A percentile compares a stretch with the other conserved stretches of the same genome.
These are phyloP conservation scores for Nymphicus hollandicus DNA, from an alignment of 2,113 vertebrate species.

Conservation along the genomic window DNA sequence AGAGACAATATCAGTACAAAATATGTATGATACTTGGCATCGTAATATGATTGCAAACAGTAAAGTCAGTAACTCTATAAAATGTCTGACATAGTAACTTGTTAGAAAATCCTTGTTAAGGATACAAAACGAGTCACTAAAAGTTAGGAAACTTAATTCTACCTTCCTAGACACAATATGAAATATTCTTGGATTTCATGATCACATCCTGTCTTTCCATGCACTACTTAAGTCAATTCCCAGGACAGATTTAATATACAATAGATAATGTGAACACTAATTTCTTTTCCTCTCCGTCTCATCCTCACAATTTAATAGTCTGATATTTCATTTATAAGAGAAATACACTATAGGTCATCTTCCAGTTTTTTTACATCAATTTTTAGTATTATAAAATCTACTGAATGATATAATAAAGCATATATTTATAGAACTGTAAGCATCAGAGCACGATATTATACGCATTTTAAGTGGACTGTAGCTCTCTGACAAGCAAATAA, in stretches of 20 bases:
- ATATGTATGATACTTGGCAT: not conserved
- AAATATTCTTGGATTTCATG: not conserved
- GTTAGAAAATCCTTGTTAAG: not conserved
- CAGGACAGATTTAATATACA: not conserved
- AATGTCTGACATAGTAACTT: not conserved
- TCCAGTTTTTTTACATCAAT: not conserved
- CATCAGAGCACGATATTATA: not conserved
- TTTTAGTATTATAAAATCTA: not conserved
- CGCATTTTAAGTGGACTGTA: not conserved
- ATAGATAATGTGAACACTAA: not conserved
- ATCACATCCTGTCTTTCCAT: not conserved
- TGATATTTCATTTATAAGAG: not conserved
- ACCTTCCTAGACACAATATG: not conserved
- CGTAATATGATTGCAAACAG: not conserved
- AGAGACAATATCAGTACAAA: fast-evolving
- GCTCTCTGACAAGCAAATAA: not conserved
- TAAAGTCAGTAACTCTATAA: not conserved
- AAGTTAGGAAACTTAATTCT: not conserved
- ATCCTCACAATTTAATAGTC: not conserved
- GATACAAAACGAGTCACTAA: not conserved
- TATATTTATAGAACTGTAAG: not conserved
- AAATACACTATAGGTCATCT: not conserved
- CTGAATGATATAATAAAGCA: not conserved
- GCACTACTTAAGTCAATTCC: not conserved
- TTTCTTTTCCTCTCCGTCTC: not conserved